Base-by-base conservation (phyloP, 2,888 invertebrate species). In the Andrena marginata region DNA sequence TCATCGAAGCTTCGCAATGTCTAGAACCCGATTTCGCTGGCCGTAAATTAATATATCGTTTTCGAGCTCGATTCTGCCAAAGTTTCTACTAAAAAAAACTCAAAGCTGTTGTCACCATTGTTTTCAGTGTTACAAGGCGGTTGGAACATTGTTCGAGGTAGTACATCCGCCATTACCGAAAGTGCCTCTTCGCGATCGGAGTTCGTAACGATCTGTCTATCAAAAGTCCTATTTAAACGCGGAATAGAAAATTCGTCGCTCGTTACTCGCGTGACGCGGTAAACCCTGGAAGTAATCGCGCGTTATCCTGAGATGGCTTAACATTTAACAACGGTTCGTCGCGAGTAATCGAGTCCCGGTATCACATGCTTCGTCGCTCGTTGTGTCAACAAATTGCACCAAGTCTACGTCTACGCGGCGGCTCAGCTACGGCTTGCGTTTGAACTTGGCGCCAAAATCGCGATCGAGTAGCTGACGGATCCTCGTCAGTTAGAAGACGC, bases 351-450 rank as follows among this genome's bases (percentile, higher is more conserved):
- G 76, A 68, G 48, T 49, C 48, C n/a, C 42, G 13, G 48, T 80
- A 80, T 82, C 82, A 80, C 80, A 80, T 82, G 67, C 49, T 71
- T 82, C 65, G 64, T 79, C 77, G 62, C 13, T 78, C 35, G 49
- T 54, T 56, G 42, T 65, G 42, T 79, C 35, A 70, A 77, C 64
- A 65, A 77, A 35, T 70, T 65, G 77, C 49, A 31, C 64, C 29
- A 69, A 29, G 51, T 31, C 54, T 75, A 77, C 23, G n/a, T 60
- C 20, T 77, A 74, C 33, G 31, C n/a, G 42, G 23, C 20, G 67
- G n/a, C 35, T 73, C 6, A 29, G n/a, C 31, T 72, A 59, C 23
- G 8, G 48, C 26, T 20, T 42, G 10, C 68, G 42, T 69, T 76
- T 23, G 54, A 76, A 69, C 59, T 69, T 70, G 56, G 69, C 76